Conservation (phyloP, 2,113 vertebrate species). For the Perognathus longimembris region DNA sequence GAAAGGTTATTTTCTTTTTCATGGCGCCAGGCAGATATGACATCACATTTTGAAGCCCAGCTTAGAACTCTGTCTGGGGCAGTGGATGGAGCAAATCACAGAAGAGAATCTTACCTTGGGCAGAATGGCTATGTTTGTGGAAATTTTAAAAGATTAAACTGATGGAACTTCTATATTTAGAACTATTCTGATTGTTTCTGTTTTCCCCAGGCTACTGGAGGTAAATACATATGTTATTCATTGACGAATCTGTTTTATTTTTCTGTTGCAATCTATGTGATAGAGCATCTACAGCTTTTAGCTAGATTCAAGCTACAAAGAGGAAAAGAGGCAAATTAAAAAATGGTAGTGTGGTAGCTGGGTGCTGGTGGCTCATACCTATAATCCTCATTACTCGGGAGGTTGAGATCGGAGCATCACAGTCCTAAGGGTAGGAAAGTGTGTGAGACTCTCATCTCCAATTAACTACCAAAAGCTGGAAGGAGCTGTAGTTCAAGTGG, state of each 20-base stretch:
- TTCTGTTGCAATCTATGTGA: conserved; percentile 53
- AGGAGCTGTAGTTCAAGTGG: too few relatives aligned
- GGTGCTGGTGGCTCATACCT: too few relatives aligned
- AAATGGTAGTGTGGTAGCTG: background rate
- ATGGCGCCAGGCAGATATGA: background rate
- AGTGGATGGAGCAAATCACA: conserved; percentile 43
- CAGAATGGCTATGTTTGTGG: conserved; percentile 75
- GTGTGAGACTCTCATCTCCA: too few relatives aligned
- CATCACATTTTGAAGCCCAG: conserved; percentile 11
- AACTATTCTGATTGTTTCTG: conserved; percentile 73
- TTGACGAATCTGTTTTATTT: conserved; percentile 48
- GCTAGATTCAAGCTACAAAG: conserved; percentile 46
- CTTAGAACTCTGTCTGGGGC: conserved; percentile 18
- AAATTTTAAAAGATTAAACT: conserved; percentile 78
- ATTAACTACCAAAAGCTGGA: too few relatives aligned
- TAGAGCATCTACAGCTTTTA: conserved; percentile 46
- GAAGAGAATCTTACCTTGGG: conserved; percentile 72
- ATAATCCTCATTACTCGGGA: too few relatives aligned
- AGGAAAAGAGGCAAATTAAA: conserved; percentile 22
- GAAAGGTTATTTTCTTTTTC: conserved; percentile 8
- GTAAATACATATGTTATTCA: conserved; percentile 80
- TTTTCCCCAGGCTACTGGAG: conserved; percentile 71
- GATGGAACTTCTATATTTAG: conserved; percentile 77
- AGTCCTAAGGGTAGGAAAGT: too few relatives aligned
- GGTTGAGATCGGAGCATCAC: too few relatives aligned